Conservation (phyloP, 2,888 invertebrate species). For the Drosophila nigricruria region DNA sequence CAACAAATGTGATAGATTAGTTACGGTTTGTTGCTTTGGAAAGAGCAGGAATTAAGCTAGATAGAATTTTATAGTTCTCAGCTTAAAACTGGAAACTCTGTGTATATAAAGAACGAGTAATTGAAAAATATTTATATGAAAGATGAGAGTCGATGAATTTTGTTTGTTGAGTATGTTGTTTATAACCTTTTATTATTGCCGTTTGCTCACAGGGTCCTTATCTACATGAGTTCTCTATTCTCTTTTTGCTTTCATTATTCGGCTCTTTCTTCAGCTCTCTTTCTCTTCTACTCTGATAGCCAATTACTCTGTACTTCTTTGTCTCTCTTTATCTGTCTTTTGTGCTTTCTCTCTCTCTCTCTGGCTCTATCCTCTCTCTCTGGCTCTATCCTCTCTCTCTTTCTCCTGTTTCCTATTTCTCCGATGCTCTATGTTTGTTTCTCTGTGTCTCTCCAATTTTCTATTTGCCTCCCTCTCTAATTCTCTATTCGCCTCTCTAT, state of each 20-base stretch:
- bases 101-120: too few relatives aligned
- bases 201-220: background rate
- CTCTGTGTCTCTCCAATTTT: background rate
- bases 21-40: conserved; percentile 62
- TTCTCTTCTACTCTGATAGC: background rate
- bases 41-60: background rate
- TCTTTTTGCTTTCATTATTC: too few relatives aligned
- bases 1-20: conserved; percentile 51
- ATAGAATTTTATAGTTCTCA: background rate
- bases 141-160: background rate
- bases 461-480: too few relatives aligned
- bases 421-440: background rate
- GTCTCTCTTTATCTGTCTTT: background rate
- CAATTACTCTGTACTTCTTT: background rate
- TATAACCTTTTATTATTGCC: background rate
- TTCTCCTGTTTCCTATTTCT: too few relatives aligned
- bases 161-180: background rate
- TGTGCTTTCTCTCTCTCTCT: background rate
- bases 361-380: background rate
- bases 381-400: background rate
- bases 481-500: too few relatives aligned
- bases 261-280: background rate
- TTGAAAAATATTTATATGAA: background rate
- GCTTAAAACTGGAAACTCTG: background rate
- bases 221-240: background rate